A percentile compares a stretch with the other conserved stretches of the same genome.
phyloP scores from a whole-genome alignment of 2,888 invertebrate genomes.

The Leucophenga montana region DNA sequence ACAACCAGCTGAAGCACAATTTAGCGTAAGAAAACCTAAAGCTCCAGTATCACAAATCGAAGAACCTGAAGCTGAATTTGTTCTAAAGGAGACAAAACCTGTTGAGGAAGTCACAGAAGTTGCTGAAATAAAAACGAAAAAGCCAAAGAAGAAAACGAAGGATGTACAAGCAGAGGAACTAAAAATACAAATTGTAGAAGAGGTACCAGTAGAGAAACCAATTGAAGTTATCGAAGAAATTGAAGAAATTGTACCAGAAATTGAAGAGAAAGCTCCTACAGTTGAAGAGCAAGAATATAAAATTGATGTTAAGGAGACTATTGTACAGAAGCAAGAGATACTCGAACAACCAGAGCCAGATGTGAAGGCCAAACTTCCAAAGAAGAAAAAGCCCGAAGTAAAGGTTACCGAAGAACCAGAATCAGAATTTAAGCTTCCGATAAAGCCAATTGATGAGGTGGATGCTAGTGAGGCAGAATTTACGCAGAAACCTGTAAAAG shows the following conservation, averaged over 20 bases:
- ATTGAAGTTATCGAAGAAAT: slow-evolving; percentile 62
- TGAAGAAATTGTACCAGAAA: slow-evolving; percentile 50
- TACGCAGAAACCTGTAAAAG: slow-evolving; percentile 32
- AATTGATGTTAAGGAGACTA: slow-evolving; percentile 57
- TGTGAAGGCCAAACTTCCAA: slow-evolving; percentile 57
- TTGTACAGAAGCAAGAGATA: slow-evolving; percentile 45
- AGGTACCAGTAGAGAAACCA: slow-evolving; percentile 51
- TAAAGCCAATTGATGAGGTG: slow-evolving; percentile 31
- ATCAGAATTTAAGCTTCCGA: neutral
- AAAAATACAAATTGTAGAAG: slow-evolving; percentile 63
- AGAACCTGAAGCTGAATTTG: slow-evolving; percentile 54
- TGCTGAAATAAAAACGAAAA: slow-evolving; percentile 61
- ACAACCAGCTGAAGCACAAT: slow-evolving; percentile 50
- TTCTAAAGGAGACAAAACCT: slow-evolving; percentile 54
- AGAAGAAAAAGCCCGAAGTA: slow-evolving; percentile 39
- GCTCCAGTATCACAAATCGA: slow-evolving; percentile 47
- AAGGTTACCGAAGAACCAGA: slow-evolving; percentile 36
- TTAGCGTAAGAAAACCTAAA: slow-evolving; percentile 54
- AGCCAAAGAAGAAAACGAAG: slow-evolving; percentile 57
- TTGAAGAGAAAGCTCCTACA: slow-evolving; percentile 40
- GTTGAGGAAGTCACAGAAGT: slow-evolving; percentile 59
- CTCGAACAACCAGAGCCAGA: slow-evolving; percentile 41
- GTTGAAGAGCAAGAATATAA: slow-evolving; percentile 56
- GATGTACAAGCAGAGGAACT: slow-evolving; percentile 60
- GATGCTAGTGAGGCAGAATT: neutral